Evolutionary conservation across 2,797 vertebrate species (phyloP).

Genomic region (Melopsittacus undulatus): DNA sequence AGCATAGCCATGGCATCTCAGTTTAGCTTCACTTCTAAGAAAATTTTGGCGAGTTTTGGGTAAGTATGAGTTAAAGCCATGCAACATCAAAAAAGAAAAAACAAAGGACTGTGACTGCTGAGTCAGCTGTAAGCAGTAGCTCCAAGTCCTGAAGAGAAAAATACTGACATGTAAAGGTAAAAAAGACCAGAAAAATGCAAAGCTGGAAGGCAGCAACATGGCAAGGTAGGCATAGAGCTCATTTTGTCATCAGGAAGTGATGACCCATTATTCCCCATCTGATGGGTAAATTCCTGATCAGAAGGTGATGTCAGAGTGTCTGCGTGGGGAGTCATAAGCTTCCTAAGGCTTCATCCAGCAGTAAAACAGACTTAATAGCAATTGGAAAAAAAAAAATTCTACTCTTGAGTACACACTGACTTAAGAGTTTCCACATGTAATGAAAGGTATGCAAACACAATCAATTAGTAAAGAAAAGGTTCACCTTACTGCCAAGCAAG

Average conservation of each 20-base stretch:
- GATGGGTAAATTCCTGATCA: background rate
- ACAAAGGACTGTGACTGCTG: background rate
- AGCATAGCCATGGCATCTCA: background rate
- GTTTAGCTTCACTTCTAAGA: background rate
- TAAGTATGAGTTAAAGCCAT: fast-evolving
- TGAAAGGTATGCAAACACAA: background rate
- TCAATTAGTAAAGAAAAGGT: background rate
- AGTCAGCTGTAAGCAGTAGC: background rate
- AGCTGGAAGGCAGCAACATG: background rate
- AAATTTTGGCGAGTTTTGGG: background rate
- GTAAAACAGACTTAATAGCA: background rate
- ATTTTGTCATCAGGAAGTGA: background rate
- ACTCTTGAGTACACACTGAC: background rate
- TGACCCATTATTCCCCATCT: background rate
- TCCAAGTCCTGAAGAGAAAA: background rate
- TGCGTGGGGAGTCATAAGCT: background rate
- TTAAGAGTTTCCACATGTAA: background rate
- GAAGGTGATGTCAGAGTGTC: background rate
- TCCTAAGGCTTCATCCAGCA: background rate
- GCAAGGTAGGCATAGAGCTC: background rate
- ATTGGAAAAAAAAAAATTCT: background rate
- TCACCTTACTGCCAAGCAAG: background rate
- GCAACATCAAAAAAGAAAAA: background rate
- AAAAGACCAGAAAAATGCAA: background rate
- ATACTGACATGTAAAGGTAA: background rate